Evolutionary conservation across 2,797 vertebrate genomes (phyloP).

Genomic region (Spondyliosoma cantharus): DNA sequence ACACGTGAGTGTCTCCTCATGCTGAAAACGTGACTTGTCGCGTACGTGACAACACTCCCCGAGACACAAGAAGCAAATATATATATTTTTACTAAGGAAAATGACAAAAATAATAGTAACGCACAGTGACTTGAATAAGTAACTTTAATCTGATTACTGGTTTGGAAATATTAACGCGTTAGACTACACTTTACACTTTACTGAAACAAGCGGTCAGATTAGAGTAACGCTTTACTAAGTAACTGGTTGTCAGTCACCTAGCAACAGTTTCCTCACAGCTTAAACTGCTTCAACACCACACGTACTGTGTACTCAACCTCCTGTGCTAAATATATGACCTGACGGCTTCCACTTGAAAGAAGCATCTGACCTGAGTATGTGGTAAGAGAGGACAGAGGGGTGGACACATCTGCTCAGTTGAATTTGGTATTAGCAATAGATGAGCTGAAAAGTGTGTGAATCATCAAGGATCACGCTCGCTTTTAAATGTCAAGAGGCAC

Average conservation of each 20-base stretch:
- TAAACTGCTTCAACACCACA: neutral
- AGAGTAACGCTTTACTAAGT: too few relatives aligned
- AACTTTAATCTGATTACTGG: too few relatives aligned
- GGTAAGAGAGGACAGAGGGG: neutral
- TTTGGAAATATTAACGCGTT: too few relatives aligned
- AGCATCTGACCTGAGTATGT: neutral
- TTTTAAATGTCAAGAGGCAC: conserved; percentile 22
- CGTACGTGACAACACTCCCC: too few relatives aligned
- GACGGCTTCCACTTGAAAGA: neutral
- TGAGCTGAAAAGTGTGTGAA: conserved; percentile 13
- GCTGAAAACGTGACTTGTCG: too few relatives aligned
- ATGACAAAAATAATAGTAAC: too few relatives aligned
- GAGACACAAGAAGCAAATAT: too few relatives aligned
- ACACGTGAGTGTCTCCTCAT: too few relatives aligned
- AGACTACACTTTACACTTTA: too few relatives aligned
- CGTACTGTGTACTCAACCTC: neutral
- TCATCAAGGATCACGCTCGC: conserved; percentile 8
- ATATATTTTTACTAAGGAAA: too few relatives aligned
- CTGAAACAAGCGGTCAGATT: too few relatives aligned
- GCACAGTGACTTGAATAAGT: too few relatives aligned
- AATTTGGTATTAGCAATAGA: conserved; percentile 11
- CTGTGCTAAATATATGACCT: neutral
- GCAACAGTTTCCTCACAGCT: conserved; percentile 9
- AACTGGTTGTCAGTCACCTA: conserved; percentile 7
- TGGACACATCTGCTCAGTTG: conserved; percentile 12